Conservation (phyloP, 2,888 invertebrate species). For the Patella caerulea region DNA sequence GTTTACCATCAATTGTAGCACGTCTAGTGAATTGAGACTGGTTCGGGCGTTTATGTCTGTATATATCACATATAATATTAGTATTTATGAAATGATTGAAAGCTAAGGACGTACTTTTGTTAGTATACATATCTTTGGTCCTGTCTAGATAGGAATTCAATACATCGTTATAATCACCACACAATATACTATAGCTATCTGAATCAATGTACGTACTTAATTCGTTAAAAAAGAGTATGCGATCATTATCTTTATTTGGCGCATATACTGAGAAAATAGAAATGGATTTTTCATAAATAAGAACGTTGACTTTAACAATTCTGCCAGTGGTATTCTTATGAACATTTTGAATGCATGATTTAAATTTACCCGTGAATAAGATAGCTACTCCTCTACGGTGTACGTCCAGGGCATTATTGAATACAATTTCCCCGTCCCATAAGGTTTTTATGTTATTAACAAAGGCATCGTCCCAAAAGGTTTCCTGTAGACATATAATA, state of each 20-base stretch:
- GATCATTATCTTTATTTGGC: conserved; percentile 17
- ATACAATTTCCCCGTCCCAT: conserved; percentile 10
- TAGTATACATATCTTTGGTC: neutral
- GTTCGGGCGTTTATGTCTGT: neutral
- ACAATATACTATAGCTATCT: neutral
- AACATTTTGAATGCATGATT: neutral
- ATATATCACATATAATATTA: neutral
- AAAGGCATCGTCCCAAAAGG: conserved; percentile 13
- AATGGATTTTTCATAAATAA: conserved; percentile 3
- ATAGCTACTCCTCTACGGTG: conserved; percentile 16
- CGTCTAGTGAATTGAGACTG: neutral
- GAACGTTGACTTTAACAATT: conserved; percentile 14
- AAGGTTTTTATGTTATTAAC: neutral
- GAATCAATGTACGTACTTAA: neutral
- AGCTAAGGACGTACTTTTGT: neutral
- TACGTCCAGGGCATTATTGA: neutral
- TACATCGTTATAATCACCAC: neutral
- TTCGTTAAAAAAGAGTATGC: conserved; percentile 6
- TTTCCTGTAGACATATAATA: conserved; percentile 14
- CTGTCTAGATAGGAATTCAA: neutral
- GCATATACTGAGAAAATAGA: conserved; percentile 24
- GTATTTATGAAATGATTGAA: neutral
- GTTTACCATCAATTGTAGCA: too few species aligned
- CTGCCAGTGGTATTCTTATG: conserved; percentile 12
- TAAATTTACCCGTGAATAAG: neutral